These are phyloP conservation scores for Apteryx owenii DNA, from an alignment of 2,113 vertebrate genomes.

Conservation along the genomic window DNA sequence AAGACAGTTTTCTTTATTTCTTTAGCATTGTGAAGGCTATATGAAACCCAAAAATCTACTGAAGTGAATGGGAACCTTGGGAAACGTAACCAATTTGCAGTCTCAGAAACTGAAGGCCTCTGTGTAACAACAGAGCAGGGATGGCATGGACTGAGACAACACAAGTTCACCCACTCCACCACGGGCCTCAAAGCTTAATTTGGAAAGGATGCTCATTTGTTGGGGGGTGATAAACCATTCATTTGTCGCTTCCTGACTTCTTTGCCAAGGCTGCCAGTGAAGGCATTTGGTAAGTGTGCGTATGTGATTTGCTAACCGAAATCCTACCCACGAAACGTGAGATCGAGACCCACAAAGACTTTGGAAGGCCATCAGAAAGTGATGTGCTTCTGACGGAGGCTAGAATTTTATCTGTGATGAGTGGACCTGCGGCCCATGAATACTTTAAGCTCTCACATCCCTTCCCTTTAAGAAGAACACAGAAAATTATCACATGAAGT, in stretches of 20 bases:
- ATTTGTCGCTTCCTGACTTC: background rate
- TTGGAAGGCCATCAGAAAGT: background rate
- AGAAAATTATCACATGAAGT: background rate
- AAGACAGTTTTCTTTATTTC: background rate
- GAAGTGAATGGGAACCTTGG: background rate
- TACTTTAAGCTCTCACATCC: background rate
- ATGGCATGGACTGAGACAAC: background rate
- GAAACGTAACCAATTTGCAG: background rate
- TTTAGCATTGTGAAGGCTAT: background rate
- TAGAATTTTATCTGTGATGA: background rate
- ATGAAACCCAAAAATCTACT: background rate
- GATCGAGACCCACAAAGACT: background rate
- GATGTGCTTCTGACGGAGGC: background rate
- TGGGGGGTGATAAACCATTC: constrained; percentile 8
- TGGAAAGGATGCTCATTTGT: background rate
- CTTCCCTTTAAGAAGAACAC: background rate
- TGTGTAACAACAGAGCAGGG: background rate
- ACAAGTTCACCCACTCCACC: background rate
- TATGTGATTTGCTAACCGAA: background rate
- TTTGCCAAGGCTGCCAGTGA: background rate
- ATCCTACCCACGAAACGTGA: background rate
- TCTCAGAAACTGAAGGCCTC: background rate
- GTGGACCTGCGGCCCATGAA: background rate
- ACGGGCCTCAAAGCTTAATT: background rate
- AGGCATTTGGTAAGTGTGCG: background rate